phyloP scores from a whole-genome alignment of 2,888 invertebrate species.

The Margaritifera margaritifera region DNA sequence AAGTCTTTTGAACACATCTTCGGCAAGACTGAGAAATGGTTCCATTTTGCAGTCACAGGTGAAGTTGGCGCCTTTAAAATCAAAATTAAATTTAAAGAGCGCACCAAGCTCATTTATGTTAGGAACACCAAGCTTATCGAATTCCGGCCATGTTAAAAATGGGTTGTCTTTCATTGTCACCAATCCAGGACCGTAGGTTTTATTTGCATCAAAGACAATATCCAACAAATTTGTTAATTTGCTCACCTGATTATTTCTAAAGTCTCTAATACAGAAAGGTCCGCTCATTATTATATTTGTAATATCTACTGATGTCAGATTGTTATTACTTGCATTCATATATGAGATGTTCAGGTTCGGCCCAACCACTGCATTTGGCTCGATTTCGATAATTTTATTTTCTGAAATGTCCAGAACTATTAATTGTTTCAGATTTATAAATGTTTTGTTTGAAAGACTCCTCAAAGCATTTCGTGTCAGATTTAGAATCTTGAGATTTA shows the following conservation, averaged over 20 bases:
- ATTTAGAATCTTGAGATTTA: slow-evolving; percentile 2
- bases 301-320: slow-evolving; percentile 3
- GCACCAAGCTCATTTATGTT: background rate
- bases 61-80: background rate
- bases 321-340: slow-evolving; percentile 3
- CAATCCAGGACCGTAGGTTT: slow-evolving; percentile 1
- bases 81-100: background rate
- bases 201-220: slow-evolving; percentile 1
- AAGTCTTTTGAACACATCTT: background rate
- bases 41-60: slow-evolving; percentile 14
- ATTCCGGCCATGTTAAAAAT: slow-evolving; percentile 4
- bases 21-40: background rate
- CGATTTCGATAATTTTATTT: slow-evolving; percentile 2
- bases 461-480: slow-evolving; percentile 6
- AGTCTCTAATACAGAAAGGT: slow-evolving; percentile 8
- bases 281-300: background rate
- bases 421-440: slow-evolving; percentile 3
- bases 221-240: slow-evolving; percentile 1
- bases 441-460: slow-evolving; percentile 6
- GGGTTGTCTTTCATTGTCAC: slow-evolving; percentile 2
- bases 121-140: slow-evolving; percentile 7
- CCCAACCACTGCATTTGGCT: slow-evolving; percentile 5
- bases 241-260: slow-evolving; percentile 2
- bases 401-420: slow-evolving; percentile 2
- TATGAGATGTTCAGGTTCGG: background rate